Base-by-base conservation (phyloP, 2,113 vertebrate genomes). In the Cynopterus brachyotis region DNA sequence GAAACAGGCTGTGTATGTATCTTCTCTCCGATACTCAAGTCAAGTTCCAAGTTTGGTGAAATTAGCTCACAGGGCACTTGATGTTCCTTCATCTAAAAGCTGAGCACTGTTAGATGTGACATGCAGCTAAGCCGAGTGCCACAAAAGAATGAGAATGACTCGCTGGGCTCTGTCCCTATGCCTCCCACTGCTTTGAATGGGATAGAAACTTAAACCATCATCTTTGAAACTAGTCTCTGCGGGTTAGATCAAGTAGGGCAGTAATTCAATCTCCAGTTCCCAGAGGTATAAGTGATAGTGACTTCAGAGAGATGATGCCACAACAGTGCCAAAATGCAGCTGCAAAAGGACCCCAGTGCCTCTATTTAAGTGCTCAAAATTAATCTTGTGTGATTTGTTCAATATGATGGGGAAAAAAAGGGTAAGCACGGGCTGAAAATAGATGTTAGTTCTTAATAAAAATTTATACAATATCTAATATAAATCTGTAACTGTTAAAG, bases 161-260 rank as follows among this genome's bases (percentile, higher is more conserved):
- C 83, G 69, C 9, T 42, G 28, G 10, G 26, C n/a, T 80, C 67
- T 50, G 42, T 47, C 16, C 81, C 75, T 42, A 3, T 37, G 78
- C 69, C 82, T 67, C 42, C 67, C 72, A 42, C 88, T 86, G 62
- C 92, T 95, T 32, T 69, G 85, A 97, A 75, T 91, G 88, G 72
- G 67, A 66, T 76, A 57, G 94, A 95, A 89, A 91, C 62, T 57
- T 94, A 92, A 96, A 69, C 70, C 90, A 45, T 93, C 67, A 55
- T 86, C 95, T 98, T 94, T 95, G 97, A 97, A 91, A 78, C 62
- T 28, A 22, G 32, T 80, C 81, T 92, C 94, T 94, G 50, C 1
- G 60, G 76, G 13, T 78, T 85, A 89, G 53, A 75, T 75, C 64
- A 90, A 96, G 57, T 73, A 89, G 8, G 37, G 32, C 76, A 78